A percentile compares a stretch with the other conserved stretches of the same genome.
phyloP scores from a whole-genome alignment of 2,888 invertebrate genomes.

The Stenurella melanura region DNA sequence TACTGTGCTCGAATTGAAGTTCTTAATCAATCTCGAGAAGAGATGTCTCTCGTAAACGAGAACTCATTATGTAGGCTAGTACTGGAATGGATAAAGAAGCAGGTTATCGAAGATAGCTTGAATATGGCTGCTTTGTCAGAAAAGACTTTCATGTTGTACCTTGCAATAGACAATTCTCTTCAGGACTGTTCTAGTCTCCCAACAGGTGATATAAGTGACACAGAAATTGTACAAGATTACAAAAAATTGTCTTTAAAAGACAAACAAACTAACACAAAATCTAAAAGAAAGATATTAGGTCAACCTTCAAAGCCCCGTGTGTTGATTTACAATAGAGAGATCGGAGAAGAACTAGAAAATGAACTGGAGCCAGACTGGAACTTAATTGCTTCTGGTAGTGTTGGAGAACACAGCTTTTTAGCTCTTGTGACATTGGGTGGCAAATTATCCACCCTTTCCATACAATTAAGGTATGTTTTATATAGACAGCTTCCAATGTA shows the following conservation, averaged over 20 bases:
- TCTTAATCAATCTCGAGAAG: conserved; percentile 82
- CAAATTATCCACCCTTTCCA: conserved; percentile 78
- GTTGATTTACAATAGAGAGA: conserved; percentile 77
- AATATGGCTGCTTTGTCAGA: conserved; percentile 74
- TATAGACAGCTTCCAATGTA: too few species aligned
- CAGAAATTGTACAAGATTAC: conserved; percentile 87
- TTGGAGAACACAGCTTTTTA: conserved; percentile 78
- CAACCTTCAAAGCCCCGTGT: conserved; percentile 80
- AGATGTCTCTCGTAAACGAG: conserved; percentile 78
- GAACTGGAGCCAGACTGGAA: conserved; percentile 79
- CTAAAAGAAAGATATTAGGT: conserved; percentile 74
- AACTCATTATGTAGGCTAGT: conserved; percentile 79
- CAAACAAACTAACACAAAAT: conserved; percentile 67
- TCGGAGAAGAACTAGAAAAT: conserved; percentile 73
- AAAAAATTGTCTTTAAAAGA: conserved; percentile 75
- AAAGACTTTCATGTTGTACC: conserved; percentile 85
- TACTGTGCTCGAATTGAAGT: conserved; percentile 84
- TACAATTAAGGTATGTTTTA: conserved; percentile 74
- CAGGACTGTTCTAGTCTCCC: conserved; percentile 88
- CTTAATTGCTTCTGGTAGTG: conserved; percentile 76
- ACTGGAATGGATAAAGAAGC: conserved; percentile 78
- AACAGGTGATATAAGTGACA: conserved; percentile 79
- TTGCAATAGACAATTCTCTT: conserved; percentile 84
- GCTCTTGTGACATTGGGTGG: conserved; percentile 80
- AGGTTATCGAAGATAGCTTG: conserved; percentile 70